Base-by-base conservation (phyloP, 92 coral and sea anemone genomes). In the Pocillopora meandrina region DNA sequence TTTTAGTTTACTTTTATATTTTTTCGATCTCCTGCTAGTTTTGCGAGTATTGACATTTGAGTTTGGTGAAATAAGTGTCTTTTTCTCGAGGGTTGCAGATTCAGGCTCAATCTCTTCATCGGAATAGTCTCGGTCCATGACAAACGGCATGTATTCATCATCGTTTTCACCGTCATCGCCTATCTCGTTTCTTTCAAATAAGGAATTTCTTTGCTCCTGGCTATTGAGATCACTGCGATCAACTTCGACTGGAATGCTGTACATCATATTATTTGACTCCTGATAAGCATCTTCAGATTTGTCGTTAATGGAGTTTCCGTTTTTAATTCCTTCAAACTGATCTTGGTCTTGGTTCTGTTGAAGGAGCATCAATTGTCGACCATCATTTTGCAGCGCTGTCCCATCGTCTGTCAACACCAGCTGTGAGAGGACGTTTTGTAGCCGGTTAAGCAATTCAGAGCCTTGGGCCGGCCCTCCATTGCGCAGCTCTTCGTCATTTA, bases 381-480 rank as follows among this genome's bases (percentile, higher is more conserved):
- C 74, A 47, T 87, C 87, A 23, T 49, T 47, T 77, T 70, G 73
- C 67, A 67, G 68, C 16, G 64, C 35, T 11, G 23, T 84, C 59
- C 64, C 72, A 76, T 75, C 83, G 20, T 82, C 75, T 9, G 69
- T 73, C 16, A 82, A 81, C 49, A 61, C 72, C 10, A 83, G 42
- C 72, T 61, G 58, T 49, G 86, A 78, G 55, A 78, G 75, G 77
- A 84, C 77, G 42, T 61, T 47, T 66, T 76, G 89, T 62, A 60
- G 34, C 75, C 76, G 87, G 63, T 78, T 82, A 14, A 85, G 68
- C 83, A 84, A 21, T 52, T 18, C 56, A 3, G 79, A 74, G 34
- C 17, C 62, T 26, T 35, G 68, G 9, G 60, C 77, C 12, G 19
- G 31, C 21, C 64, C 63, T 18, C 18, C 19, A 23, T 83, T 83